These are phyloP conservation scores for Bombylius major DNA, from an alignment of 2,888 invertebrate genomes.

Conservation along the genomic window DNA sequence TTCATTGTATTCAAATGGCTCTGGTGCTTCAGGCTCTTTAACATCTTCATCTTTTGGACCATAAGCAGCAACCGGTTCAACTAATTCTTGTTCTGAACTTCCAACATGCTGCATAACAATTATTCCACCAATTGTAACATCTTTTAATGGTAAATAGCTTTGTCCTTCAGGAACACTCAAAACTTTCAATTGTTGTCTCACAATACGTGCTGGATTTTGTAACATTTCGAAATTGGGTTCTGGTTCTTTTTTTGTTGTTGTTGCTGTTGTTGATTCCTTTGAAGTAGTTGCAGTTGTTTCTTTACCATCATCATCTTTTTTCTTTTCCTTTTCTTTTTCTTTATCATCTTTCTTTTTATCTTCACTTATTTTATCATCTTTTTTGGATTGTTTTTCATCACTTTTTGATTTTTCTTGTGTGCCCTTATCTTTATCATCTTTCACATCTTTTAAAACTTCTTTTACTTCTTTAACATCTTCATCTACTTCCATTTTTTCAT, in stretches of 20 bases:
- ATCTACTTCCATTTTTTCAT: conserved; percentile 84
- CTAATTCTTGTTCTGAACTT: conserved; percentile 66
- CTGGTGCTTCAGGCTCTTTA: conserved; percentile 93
- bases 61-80: conserved; percentile 85
- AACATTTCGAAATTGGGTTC: conserved; percentile 87
- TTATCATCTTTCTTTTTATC: conserved; percentile 30
- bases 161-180: conserved; percentile 69
- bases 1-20: conserved; percentile 93
- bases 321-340: conserved; percentile 31
- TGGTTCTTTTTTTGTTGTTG: conserved; percentile 57
- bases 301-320: conserved; percentile 39
- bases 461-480: conserved; percentile 40
- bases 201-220: conserved; percentile 85
- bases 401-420: conserved; percentile 18
- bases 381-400: conserved; percentile 26
- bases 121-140: conserved; percentile 88
- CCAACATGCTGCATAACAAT: conserved; percentile 84
- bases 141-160: conserved; percentile 77
- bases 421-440: conserved; percentile 43
- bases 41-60: conserved; percentile 88
- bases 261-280: conserved; percentile 24
- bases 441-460: conserved; percentile 40
- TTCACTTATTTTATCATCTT: conserved; percentile 19
- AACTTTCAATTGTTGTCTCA: conserved; percentile 79
- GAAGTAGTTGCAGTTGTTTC: conserved; percentile 25